A percentile compares a stretch with the other conserved stretches of the same genome.
These are phyloP conservation scores for Heliconius nattereri DNA, from an alignment of 1,140 invertebrate genomes.

Conservation along the genomic window DNA sequence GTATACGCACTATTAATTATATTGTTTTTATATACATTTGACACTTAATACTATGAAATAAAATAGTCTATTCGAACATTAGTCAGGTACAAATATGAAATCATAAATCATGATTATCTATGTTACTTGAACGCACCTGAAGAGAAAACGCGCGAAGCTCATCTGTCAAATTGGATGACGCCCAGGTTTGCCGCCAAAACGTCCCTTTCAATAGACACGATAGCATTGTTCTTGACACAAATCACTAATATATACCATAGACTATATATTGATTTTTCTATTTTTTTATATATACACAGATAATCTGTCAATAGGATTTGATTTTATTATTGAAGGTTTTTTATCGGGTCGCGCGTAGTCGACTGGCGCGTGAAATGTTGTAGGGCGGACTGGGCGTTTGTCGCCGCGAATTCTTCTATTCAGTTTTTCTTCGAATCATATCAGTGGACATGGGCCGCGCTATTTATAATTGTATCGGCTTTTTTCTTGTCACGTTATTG, in stretches of 20 bases:
- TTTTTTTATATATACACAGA: slow-evolving; percentile 35
- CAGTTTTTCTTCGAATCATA: slow-evolving; percentile 71
- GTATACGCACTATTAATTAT: slow-evolving; percentile 30
- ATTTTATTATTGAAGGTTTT: slow-evolving; percentile 39
- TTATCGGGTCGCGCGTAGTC: slow-evolving; percentile 53
- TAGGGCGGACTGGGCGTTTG: slow-evolving; percentile 67
- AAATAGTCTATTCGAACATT: slow-evolving; percentile 7
- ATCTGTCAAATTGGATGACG: slow-evolving; percentile 69
- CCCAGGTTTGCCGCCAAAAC: slow-evolving; percentile 68
- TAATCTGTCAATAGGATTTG: slow-evolving; percentile 24
- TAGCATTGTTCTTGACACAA: slow-evolving; percentile 64
- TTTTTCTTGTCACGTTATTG: slow-evolving; percentile 39
- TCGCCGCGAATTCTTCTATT: slow-evolving; percentile 68
- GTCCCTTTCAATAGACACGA: slow-evolving; percentile 58
- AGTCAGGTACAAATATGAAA: slow-evolving; percentile 10
- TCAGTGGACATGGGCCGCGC: slow-evolving; percentile 57
- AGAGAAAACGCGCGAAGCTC: slow-evolving; percentile 71
- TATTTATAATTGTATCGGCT: slow-evolving; percentile 58
- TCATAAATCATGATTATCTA: slow-evolving; percentile 63
- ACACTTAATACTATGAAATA: slow-evolving; percentile 23
- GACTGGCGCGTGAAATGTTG: slow-evolving; percentile 70
- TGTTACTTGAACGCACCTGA: slow-evolving; percentile 75
- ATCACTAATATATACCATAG: slow-evolving; percentile 40
- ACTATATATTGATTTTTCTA: slow-evolving; percentile 17
- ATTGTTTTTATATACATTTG: slow-evolving; percentile 29